Evolutionary conservation across 2,797 vertebrate genomes (phyloP).

Genomic region (Smutsia temminckii): DNA sequence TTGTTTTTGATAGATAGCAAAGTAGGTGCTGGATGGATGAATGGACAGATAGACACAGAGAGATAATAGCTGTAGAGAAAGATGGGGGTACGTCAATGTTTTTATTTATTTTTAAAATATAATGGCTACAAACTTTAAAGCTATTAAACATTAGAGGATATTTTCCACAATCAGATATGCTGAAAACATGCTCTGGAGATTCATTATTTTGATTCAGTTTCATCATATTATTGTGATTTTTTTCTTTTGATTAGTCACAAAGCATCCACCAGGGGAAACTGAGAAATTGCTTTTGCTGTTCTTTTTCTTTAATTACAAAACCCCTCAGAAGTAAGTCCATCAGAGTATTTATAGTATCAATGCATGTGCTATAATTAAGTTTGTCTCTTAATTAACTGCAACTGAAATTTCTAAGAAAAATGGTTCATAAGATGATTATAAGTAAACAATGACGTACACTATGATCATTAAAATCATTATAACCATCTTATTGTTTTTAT

Average conservation of each 20-base stretch:
- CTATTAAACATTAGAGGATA: neutral
- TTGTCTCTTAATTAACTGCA: slow-evolving; percentile 1
- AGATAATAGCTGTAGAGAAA: neutral
- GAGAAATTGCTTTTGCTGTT: neutral
- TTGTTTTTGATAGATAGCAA: neutral
- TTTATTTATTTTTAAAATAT: slow-evolving; percentile 10
- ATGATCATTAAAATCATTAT: slow-evolving; percentile 14
- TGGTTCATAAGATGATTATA: slow-evolving; percentile 17
- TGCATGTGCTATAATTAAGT: neutral
- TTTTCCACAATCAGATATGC: neutral
- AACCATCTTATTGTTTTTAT: neutral
- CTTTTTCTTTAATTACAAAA: neutral
- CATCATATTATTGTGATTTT: neutral
- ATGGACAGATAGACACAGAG: neutral
- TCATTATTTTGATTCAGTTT: slow-evolving; percentile 46
- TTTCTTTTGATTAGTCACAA: neutral
- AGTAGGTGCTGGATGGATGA: neutral
- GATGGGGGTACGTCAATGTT: neutral
- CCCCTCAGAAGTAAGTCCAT: neutral
- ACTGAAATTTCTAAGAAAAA: slow-evolving; percentile 54
- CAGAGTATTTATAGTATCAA: neutral
- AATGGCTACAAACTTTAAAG: slow-evolving; percentile 55
- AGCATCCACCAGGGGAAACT: neutral
- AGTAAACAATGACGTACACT: neutral
- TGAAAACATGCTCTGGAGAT: slow-evolving; percentile 7